Base-by-base conservation (phyloP, 2,113 vertebrate species). In the Oreotrochilus melanogaster region DNA sequence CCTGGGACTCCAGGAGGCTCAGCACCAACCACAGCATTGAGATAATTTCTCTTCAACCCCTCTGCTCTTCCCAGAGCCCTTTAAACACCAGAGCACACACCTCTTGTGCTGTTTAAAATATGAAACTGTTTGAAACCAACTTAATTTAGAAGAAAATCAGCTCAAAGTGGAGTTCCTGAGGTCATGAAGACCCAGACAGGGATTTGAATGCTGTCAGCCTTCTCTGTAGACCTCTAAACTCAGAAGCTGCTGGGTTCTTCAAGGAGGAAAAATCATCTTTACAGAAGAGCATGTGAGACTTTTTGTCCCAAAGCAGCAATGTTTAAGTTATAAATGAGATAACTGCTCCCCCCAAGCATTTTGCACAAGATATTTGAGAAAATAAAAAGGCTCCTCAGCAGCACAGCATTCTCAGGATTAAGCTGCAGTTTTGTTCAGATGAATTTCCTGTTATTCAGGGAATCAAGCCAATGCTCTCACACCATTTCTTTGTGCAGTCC, bases 31-130 rank as follows among this genome's bases (percentile, higher is more conserved):
- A 23, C 0, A 57, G 39, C 22, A 48, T 5, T 4, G 8, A 30
- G 31, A 54, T 24, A 0, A 7, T 21, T 50, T 19, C 1, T 12
- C 19, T 71, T 31, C 4, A 61, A 7, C 39, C 28, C 39, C 25
- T 22, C 14, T 35, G 2, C 25, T 5, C 33, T 54, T 2, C 28
- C 33, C 37, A 47, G 7, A 47, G 45, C 17, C 39, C 39, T 39
- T 39, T 39, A 11, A 12, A 12, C 39, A 31, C 35, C 18, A 2
- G 0, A 6, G 21, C 27, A 50, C 51, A 37, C 13, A 42, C 1
- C 42, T 25, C 67, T 11, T 11, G 30, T 35, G 37, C 54, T 28
- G 10, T 7, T 23, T 16, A 51, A 66, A 78, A 43, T 18, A 15
- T 0, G 25, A 2, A 42, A 35, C 45, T 61, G 42, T n/a, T 72